Base-by-base conservation (phyloP, 2,113 vertebrate species). In the Esox niger region DNA sequence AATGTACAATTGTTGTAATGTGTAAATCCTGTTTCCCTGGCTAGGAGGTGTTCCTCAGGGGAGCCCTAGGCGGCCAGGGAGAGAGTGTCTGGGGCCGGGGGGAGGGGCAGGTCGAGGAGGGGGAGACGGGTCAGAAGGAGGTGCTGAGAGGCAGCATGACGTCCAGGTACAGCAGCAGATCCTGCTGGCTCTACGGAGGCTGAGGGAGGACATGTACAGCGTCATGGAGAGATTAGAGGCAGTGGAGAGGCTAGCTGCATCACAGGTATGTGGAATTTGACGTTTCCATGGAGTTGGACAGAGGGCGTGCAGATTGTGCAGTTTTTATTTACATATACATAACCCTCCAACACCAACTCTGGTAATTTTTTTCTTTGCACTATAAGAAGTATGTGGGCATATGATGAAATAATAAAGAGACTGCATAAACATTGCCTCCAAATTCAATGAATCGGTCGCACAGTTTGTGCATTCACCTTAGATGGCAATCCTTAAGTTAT, bases 201-300 rank as follows among this genome's bases (percentile, higher is more conserved):
- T 99, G 78, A 89, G 94, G 70, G 90, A 93, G 10, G 91, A 94
- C 85, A 95, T 98, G 92, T 88, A 30, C 76, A 91, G 85, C 0
- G 92, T 95, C 49, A 91, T 91, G 90, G 87, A 92, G 46, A 82
- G 95, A 5, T 90, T 98, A 67, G 88, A 89, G 54, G 77, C 69
- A 68, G 91, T 98, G 83, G 96, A 98, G 84, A 73, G 30, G 4
- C 86, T 92, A 13, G 56, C 63, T 1, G 76, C 83, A 0, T 31
- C 78, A 25, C 91, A 95, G 84, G 96, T 96, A 82, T 83, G 74
- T 35, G 23, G 9, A 4, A 23, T 61, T 21, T 38, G 35, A 38
- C 15, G 35, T 38, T 3, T 38, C 35, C 35, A 38, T 38, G 15
- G 35, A 38, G 35, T 38, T 38, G 35, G 2, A 38, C 15, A 38